A percentile compares a stretch with the other conserved stretches of the same genome.
Evolutionary conservation across 2,113 vertebrate species (phyloP).

Genomic region (Camelus dromedarius): DNA sequence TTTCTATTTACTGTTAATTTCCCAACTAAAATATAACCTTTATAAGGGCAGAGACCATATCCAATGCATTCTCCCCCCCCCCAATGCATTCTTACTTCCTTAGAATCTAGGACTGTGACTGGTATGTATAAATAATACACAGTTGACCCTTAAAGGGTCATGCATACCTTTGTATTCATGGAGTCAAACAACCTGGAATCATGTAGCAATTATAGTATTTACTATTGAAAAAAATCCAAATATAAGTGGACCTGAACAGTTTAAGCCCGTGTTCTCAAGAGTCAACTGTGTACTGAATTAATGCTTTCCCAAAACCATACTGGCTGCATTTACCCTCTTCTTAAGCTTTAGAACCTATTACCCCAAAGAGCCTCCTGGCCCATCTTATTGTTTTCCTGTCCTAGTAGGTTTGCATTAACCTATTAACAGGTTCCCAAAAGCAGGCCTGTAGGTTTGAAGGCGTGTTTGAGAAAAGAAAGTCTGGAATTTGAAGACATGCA

Average conservation of each 20-base stretch:
- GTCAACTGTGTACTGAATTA: not conserved
- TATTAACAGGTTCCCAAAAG: not conserved
- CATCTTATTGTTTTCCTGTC: not conserved
- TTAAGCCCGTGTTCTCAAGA: not conserved
- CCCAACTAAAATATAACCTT: not conserved
- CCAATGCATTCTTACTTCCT: not conserved
- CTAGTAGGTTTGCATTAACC: not conserved
- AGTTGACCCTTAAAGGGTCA: not conserved
- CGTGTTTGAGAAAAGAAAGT: constrained; percentile 1
- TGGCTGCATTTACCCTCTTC: not conserved
- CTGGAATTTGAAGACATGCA: not conserved
- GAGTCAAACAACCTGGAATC: not conserved
- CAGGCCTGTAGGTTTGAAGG: constrained; percentile 1
- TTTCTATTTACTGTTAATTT: not conserved
- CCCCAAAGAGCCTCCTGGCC: not conserved
- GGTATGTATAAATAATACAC: not conserved
- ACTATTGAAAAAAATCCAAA: not conserved
- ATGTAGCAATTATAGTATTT: not conserved
- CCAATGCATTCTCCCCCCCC: not conserved
- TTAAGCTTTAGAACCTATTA: not conserved
- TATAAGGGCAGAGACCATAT: not conserved
- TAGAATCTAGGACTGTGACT: not conserved
- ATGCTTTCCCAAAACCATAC: not conserved
- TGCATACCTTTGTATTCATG: not conserved
- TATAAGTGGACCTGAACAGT: not conserved